Percentiles rank a stretch among this genome's conserved stretches.
phyloP scores from a whole-genome alignment of 2,888 invertebrate genomes.

The Zhengitettix transpicula region DNA sequence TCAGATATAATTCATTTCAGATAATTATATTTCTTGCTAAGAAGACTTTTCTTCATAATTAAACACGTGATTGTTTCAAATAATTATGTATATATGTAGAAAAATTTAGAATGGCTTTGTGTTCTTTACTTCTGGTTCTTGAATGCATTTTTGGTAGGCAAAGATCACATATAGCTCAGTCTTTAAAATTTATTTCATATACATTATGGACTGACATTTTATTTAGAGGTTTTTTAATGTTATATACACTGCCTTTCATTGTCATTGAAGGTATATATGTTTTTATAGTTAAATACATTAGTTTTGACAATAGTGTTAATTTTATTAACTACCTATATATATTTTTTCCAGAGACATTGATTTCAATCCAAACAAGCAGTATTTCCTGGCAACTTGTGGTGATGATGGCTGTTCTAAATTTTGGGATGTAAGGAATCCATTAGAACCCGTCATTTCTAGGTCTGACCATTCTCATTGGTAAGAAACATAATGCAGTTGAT shows the following conservation, averaged over 20 bases:
- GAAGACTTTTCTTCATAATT: too few species aligned
- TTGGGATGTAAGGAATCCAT: conserved; percentile 83
- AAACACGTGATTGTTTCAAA: too few species aligned
- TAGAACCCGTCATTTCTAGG: conserved; percentile 59
- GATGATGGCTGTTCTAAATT: conserved; percentile 91
- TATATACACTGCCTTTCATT: background rate
- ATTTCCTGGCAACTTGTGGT: conserved; percentile 82
- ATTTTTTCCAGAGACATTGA: conserved; percentile 60
- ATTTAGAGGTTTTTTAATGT: background rate
- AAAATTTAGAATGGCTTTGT: too few species aligned
- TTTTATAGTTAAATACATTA: too few species aligned
- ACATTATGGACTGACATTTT: background rate
- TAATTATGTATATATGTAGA: too few species aligned
- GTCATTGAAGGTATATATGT: background rate
- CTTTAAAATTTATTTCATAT: too few species aligned
- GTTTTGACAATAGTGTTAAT: background rate
- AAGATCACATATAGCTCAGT: too few species aligned
- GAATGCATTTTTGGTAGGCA: too few species aligned
- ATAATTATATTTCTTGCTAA: too few species aligned
- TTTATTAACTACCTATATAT: background rate
- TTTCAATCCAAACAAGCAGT: conserved; percentile 96
- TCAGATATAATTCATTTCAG: too few species aligned
- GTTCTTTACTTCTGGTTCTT: too few species aligned
- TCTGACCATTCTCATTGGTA: conserved; percentile 77
- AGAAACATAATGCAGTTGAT: background rate